Base-by-base conservation (phyloP, 1,140 invertebrate species). In the Bombus superbus region DNA sequence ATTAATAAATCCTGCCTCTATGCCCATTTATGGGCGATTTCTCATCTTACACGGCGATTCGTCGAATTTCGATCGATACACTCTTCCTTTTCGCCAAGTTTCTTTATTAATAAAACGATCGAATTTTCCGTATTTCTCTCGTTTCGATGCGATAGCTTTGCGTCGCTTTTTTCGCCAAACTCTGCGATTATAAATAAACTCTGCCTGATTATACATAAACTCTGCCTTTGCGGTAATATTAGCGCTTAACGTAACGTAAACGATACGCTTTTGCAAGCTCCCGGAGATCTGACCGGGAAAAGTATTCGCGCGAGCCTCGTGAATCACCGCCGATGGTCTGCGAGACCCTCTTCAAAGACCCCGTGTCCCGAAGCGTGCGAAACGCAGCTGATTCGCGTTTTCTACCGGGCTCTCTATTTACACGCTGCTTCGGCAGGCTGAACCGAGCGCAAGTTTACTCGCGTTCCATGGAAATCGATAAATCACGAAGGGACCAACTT, bases 21-120 rank as follows among this genome's bases (percentile, higher is more conserved):
- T 22, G 0, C 2, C 18, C 18, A 53, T 6, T 53, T 53, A 53
- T 8, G 18, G 6, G 5, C 0, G 22, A 53, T 53, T 2, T 22
- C 6, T 8, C 18, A 53, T 53, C 47, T 22, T 8, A 5, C 2
- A 2, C 18, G 47, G 47, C 47, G 47, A 53, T 22, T 53, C 47
- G 18, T 53, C 47, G 18, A 53, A 53, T 22, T 8, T 53, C 6
- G 0, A 53, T 22, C 1, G 18, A 53, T 53, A 22, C 5, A 53
- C 6, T 8, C 8, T 22, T 53, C 18, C 0, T 22, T 53, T 0
- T 53, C 8, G 0, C 1, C 47, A 8, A 15, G 18, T 53, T 53
- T 8, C 5, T 53, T 22, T 32, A 32, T 32, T 32, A 32, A 32
- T 32, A 32, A 32, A 32, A 32, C 32, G 32, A 32, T 32, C 47